A percentile compares a stretch with the other conserved stretches of the same genome.
Conservation (phyloP, 1,140 invertebrate species). For the Drosophila punjabiensis region DNA sequence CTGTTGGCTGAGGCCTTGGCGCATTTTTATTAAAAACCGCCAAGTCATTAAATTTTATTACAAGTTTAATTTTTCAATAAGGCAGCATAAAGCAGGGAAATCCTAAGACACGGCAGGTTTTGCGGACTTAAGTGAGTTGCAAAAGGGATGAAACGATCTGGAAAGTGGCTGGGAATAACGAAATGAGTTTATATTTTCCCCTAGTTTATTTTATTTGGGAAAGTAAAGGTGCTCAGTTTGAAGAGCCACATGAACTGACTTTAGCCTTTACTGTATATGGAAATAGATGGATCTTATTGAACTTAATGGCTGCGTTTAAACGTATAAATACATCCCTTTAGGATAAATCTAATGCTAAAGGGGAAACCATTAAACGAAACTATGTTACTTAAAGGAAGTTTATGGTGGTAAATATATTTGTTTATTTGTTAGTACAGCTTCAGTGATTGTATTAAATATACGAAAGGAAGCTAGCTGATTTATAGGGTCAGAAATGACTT, state of each 20-base stretch:
- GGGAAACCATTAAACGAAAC: background rate
- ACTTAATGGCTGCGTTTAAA: background rate
- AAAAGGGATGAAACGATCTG: constrained; percentile 16
- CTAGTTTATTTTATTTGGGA: constrained; percentile 13
- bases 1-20: constrained; percentile 16
- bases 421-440: too few species aligned
- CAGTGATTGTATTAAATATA: too few species aligned
- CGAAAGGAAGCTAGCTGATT: too few species aligned
- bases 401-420: background rate
- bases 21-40: constrained; percentile 76
- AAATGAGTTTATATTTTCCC: constrained; percentile 13
- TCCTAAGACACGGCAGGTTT: constrained; percentile 4
- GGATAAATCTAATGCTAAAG: background rate
- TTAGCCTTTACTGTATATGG: background rate
- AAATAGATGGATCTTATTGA: background rate
- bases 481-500: too few species aligned
- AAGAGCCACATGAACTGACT: background rate
- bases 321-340: background rate
- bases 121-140: constrained; percentile 7
- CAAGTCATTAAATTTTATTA: constrained; percentile 83
- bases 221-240: background rate
- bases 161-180: background rate
- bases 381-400: background rate
- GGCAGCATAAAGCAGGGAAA: constrained; percentile 37
- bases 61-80: constrained; percentile 84